Evolutionary conservation across 64 coral and sea anemone genomes (phyloP).

Genomic region (Stichodactyla helianthus): DNA sequence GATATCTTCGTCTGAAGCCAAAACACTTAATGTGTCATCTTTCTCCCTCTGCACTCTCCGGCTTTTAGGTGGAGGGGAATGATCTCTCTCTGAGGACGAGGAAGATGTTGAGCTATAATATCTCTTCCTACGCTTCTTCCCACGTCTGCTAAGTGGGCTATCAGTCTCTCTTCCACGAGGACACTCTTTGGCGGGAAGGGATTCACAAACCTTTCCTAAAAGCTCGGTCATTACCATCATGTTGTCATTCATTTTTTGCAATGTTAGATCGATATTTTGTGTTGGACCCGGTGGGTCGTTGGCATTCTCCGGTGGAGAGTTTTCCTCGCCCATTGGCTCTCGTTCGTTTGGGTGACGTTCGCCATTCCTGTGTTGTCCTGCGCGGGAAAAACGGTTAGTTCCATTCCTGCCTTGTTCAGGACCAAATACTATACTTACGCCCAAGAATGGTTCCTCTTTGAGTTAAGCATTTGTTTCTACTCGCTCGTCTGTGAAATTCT

Average conservation of each 20-base stretch:
- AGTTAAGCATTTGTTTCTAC: too few species aligned
- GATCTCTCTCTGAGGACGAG: constrained; percentile 4
- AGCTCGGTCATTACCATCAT: neutral
- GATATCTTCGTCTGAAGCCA: too few species aligned
- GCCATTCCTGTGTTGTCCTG: constrained; percentile 1
- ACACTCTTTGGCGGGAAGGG: neutral
- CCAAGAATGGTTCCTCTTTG: too few species aligned
- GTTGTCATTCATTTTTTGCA: constrained; percentile 13
- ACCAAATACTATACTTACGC: neutral
- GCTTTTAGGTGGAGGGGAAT: constrained; percentile 15
- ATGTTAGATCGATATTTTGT: neutral
- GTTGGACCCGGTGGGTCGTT: constrained; percentile 26
- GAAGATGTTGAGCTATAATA: constrained; percentile 11
- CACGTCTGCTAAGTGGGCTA: constrained; percentile 14
- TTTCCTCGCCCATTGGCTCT: constrained; percentile 15
- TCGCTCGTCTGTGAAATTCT: too few species aligned
- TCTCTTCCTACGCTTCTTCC: neutral
- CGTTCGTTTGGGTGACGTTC: neutral
- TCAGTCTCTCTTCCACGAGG: too few species aligned
- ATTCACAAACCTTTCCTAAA: constrained; percentile 14
- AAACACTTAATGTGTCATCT: constrained; percentile 15
- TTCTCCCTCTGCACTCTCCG: too few species aligned
- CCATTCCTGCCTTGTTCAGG: neutral
- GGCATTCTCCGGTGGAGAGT: neutral
- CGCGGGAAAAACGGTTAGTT: neutral